A percentile compares a stretch with the other conserved stretches of the same genome.
Evolutionary conservation across 1,140 invertebrate genomes (phyloP).

Genomic region (Solenopsis fugax): DNA sequence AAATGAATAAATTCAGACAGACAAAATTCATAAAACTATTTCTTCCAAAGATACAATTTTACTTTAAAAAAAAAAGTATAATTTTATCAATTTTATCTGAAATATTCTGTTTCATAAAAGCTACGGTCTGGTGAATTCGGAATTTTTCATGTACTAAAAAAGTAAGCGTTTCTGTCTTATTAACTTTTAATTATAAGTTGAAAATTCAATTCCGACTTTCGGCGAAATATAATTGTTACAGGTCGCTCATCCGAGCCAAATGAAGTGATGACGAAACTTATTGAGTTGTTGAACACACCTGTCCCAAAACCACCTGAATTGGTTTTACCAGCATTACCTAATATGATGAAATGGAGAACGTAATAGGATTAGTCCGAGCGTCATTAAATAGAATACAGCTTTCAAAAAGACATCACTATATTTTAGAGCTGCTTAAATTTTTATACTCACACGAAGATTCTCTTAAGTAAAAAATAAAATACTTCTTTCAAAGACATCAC

Average conservation of each 20-base stretch:
- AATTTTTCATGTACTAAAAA: too few species aligned
- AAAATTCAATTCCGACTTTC: neutral
- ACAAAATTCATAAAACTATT: too few species aligned
- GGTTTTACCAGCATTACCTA: neutral
- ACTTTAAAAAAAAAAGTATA: too few species aligned
- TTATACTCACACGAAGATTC: neutral
- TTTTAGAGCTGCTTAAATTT: conserved; percentile 1
- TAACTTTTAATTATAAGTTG: too few species aligned
- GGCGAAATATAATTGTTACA: conserved; percentile 9
- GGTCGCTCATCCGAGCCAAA: neutral
- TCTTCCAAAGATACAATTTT: too few species aligned
- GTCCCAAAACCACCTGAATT: neutral
- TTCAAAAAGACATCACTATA: neutral
- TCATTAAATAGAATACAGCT: conserved; percentile 13
- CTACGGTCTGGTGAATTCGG: too few species aligned
- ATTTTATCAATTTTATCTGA: too few species aligned
- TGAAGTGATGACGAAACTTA: neutral
- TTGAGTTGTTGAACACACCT: neutral
- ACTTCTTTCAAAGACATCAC: too few species aligned
- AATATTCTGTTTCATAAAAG: too few species aligned
- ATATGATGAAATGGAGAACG: neutral
- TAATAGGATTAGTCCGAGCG: neutral
- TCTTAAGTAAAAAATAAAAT: too few species aligned
- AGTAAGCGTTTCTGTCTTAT: too few species aligned
- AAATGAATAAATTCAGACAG: too few species aligned